Base-by-base conservation (phyloP, 2,797 vertebrate species). In the Loris lydekkerianus region DNA sequence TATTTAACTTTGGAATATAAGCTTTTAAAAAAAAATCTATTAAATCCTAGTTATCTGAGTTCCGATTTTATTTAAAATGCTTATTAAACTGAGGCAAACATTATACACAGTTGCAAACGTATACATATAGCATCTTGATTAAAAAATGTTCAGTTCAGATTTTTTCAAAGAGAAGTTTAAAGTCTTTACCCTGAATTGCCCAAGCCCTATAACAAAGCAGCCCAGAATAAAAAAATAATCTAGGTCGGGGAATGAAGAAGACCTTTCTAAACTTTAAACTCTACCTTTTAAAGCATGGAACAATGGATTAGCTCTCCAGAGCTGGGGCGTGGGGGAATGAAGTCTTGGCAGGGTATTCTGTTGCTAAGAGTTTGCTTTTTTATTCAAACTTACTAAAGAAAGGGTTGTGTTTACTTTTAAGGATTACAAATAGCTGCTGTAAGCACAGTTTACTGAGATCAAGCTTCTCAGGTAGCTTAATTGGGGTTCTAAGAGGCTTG, bases 261-360 rank as follows among this genome's bases (percentile, higher is more conserved):
- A 78, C 23, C 21, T 92, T 84, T 81, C 69, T 56, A 23, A 92
- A 92, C 27, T 27, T 29, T 10, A 65, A 93, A 31, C 43, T 94
- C n/a, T 73, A 10, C 27, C 94, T 94, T 96, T 70, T 31, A 78
- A 93, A 93, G 58, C 91, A 31, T n/a, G 14, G 11, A 43, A 13
- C 4, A 10, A 27, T 72, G 73, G 40, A 43, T 93, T 78, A 65
- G 49, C 46, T 92, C 18, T 83, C 10, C 23, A n/a, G 76, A 91
- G 37, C 13, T 43, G 69, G 5, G 34, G 27, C 23, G 49, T 43
- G 73, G 9, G 40, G 27, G 37, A 43, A 75, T 92, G 77, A 87
- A 86, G 76, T 77, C 37, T 86, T 87, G 10, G 75, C 75, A 77
- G 27, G 65, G 10, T 78, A n/a, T 78, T 90, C 53, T 81, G 89